Base-by-base conservation (phyloP, 2,797 vertebrate species). In the Periparus ater region DNA sequence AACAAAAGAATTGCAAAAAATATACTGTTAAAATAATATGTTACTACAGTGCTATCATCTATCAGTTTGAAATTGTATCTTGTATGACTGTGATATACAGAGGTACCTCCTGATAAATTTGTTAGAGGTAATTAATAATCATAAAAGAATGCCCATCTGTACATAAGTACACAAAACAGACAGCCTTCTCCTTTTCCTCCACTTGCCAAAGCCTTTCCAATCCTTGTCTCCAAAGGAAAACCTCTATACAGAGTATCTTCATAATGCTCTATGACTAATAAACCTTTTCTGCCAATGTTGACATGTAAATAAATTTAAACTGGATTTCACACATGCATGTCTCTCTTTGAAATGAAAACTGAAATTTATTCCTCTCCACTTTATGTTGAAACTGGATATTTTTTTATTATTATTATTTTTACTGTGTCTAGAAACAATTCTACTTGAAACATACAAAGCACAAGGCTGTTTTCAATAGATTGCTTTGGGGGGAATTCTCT, bases 391-490 rank as follows among this genome's bases (percentile, higher is more conserved):
- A 87, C 47, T 72, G 42, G 36, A 0, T 15, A 17, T 42, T 84
- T 95, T 81, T 36, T 11, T 45, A 36, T 18, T 16, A 42, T 91
- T 6, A 23, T 45, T 12, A 11, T 44, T 80, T 97, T 79, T 7
- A 81, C 95, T 92, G 95, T 84, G 22, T 55, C 88, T 77, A 97
- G 93, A 91, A 97, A 96, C 32, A 71, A 91, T 90, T 96, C 85
- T 95, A 55, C 48, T 83, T 96, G 92, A 96, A 97, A 75, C 65
- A 77, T 92, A 94, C 87, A 92, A 78, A 93, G 51, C 20, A 9
- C 66, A 78, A 79, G 91, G 70, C 95, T 97, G 89, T 96, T 98
- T 97, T 93, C 92, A 98, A 96, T 95, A 96, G 82, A 67, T 7
- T 32, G 94, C 87, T 85, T 62, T 88, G 76, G 48, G 88, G 89